Conservation (phyloP, 2,888 invertebrate genomes). For the Lochmaea capreae region DNA sequence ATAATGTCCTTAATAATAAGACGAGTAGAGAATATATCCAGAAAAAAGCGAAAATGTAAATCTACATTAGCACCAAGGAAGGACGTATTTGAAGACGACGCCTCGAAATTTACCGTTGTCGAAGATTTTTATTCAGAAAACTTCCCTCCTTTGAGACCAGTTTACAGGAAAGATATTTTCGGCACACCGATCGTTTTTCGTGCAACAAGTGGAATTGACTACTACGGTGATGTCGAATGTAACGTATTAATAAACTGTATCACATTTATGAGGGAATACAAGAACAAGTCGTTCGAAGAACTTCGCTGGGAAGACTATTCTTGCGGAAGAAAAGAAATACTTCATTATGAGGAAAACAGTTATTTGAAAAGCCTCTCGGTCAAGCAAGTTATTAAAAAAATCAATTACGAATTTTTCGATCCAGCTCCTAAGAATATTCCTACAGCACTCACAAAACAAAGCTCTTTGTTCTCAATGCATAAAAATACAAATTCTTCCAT, state of each 20-base stretch:
- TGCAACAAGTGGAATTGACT: slow-evolving; percentile 36
- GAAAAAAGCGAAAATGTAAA: slow-evolving; percentile 34
- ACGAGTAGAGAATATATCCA: slow-evolving; percentile 42
- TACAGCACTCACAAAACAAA: slow-evolving; percentile 14
- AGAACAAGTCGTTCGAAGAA: slow-evolving; percentile 45
- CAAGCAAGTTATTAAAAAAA: slow-evolving; percentile 25
- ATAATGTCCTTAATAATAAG: slow-evolving; percentile 45
- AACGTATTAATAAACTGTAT: slow-evolving; percentile 38
- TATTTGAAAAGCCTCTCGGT: slow-evolving; percentile 36
- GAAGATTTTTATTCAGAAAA: slow-evolving; percentile 35
- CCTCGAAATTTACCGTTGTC: slow-evolving; percentile 34
- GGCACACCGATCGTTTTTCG: slow-evolving; percentile 42
- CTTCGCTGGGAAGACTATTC: slow-evolving; percentile 47
- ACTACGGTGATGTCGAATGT: slow-evolving; percentile 26
- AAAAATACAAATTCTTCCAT: not conserved
- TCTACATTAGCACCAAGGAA: slow-evolving; percentile 17
- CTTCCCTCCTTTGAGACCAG: slow-evolving; percentile 42
- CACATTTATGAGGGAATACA: slow-evolving; percentile 44
- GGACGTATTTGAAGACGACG: slow-evolving; percentile 36
- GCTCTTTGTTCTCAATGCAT: slow-evolving; percentile 8
- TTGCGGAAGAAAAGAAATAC: slow-evolving; percentile 37
- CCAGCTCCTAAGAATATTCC: slow-evolving; percentile 26
- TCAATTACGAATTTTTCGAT: slow-evolving; percentile 31
- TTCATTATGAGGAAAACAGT: slow-evolving; percentile 39
- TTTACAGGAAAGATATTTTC: slow-evolving; percentile 40